Conservation (phyloP, 2,113 vertebrate species). For the Toxotes chatareus region DNA sequence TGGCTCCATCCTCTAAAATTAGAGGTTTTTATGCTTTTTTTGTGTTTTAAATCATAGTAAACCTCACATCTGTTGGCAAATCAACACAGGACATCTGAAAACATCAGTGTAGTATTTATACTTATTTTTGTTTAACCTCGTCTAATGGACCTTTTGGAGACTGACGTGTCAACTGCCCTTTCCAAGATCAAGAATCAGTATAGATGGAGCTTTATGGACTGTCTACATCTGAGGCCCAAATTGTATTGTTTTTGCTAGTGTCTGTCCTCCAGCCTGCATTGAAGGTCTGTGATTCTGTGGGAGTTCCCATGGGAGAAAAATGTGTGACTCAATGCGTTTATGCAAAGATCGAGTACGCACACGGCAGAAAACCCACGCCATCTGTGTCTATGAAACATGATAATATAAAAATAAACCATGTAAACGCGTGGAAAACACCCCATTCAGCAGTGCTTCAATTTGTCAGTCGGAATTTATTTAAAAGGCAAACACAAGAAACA, state of each 20-base stretch:
- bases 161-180: background rate
- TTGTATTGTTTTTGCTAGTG: background rate
- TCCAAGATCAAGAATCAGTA: background rate
- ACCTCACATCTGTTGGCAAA: too few species aligned
- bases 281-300: conserved; percentile 36
- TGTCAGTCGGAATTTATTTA: conserved; percentile 73
- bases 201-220: background rate
- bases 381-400: conserved; percentile 45
- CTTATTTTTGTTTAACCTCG: too few species aligned
- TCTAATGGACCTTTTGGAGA: background rate
- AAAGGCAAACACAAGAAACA: conserved; percentile 70
- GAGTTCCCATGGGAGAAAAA: conserved; percentile 48
- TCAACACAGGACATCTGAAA: too few species aligned
- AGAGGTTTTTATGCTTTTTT: too few species aligned
- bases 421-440: conserved; percentile 49
- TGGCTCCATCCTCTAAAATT: too few species aligned
- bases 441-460: conserved; percentile 55
- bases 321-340: conserved; percentile 48
- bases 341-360: conserved; percentile 28
- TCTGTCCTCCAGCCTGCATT: conserved; percentile 1
- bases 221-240: background rate
- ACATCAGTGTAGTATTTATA: too few species aligned
- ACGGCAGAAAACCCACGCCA: conserved; percentile 44
- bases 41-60: too few species aligned
- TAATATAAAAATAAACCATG: conserved; percentile 51